Evolutionary conservation across 2,797 vertebrate genomes (phyloP).

Genomic region (Hirundo rustica): DNA sequence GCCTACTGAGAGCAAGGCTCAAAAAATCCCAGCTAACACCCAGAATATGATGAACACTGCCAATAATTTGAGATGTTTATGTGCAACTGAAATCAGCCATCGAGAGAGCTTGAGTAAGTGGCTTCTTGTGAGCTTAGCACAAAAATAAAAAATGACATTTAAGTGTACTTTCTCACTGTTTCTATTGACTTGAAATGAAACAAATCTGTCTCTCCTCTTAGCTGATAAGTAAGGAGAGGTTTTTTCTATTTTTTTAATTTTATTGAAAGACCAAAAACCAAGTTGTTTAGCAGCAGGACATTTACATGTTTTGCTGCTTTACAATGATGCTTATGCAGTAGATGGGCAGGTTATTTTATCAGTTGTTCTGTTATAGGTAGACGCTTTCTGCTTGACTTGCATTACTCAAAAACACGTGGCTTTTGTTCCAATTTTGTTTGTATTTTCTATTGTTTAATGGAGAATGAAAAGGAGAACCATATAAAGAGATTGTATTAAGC

Average conservation of each 20-base stretch:
- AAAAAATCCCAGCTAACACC: background rate
- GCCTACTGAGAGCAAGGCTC: constrained; percentile 28
- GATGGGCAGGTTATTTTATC: constrained; percentile 38
- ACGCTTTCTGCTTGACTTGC: constrained; percentile 45
- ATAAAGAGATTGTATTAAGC: constrained; percentile 41
- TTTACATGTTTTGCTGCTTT: constrained; percentile 53
- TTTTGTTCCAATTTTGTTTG: constrained; percentile 74
- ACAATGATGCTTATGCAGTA: constrained; percentile 42
- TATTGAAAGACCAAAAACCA: constrained; percentile 73
- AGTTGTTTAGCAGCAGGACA: constrained; percentile 55
- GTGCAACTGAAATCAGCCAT: constrained; percentile 51
- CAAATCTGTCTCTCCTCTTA: constrained; percentile 58
- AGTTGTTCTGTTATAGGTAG: constrained; percentile 50
- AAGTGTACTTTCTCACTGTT: constrained; percentile 64
- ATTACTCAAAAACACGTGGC: constrained; percentile 66
- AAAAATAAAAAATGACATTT: constrained; percentile 48
- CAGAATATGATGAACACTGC: background rate
- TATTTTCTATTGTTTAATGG: constrained; percentile 72
- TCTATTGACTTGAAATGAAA: constrained; percentile 71
- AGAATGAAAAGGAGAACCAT: constrained; percentile 37
- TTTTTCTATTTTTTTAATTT: constrained; percentile 16
- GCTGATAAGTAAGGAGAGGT: constrained; percentile 50
- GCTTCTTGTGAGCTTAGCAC: constrained; percentile 69
- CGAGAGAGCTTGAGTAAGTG: constrained; percentile 40
- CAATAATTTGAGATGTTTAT: constrained; percentile 51